phyloP scores from a whole-genome alignment of 2,888 invertebrate genomes.

The Carpatolechia fugitivella region DNA sequence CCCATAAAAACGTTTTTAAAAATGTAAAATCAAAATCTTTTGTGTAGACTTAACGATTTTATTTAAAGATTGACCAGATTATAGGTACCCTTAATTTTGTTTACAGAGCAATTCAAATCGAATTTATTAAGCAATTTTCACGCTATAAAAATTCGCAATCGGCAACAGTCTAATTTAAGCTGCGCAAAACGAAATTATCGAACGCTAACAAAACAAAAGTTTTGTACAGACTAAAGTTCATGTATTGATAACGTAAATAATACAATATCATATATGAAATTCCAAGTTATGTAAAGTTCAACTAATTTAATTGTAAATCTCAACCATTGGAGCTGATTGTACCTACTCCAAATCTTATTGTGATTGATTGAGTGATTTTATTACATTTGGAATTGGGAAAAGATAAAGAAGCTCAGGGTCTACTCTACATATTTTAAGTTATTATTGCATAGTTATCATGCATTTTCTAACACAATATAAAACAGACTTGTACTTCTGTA shows the following conservation, averaged over 20 bases:
- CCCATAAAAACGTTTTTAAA: not conserved
- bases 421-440: too few species aligned
- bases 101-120: not conserved
- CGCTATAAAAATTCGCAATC: not conserved
- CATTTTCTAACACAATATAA: too few species aligned
- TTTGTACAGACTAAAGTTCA: not conserved
- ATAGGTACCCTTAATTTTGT: not conserved
- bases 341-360: too few species aligned
- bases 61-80: not conserved
- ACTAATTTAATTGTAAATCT: too few species aligned
- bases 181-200: slow-evolving; percentile 10
- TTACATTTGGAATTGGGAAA: too few species aligned
- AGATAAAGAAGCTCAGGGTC: too few species aligned
- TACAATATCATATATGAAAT: not conserved
- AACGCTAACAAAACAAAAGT: not conserved
- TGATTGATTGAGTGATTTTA: too few species aligned
- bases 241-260: not conserved
- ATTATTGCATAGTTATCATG: too few species aligned
- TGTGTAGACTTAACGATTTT: slow-evolving; percentile 1
- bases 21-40: not conserved
- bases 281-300: not conserved
- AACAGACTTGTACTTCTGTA: too few species aligned
- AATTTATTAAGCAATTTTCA: slow-evolving; percentile 11
- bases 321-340: too few species aligned
- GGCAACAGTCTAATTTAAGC: slow-evolving; percentile 21